phyloP scores from a whole-genome alignment of 1,140 invertebrate species.

The Drepana arcuata region DNA sequence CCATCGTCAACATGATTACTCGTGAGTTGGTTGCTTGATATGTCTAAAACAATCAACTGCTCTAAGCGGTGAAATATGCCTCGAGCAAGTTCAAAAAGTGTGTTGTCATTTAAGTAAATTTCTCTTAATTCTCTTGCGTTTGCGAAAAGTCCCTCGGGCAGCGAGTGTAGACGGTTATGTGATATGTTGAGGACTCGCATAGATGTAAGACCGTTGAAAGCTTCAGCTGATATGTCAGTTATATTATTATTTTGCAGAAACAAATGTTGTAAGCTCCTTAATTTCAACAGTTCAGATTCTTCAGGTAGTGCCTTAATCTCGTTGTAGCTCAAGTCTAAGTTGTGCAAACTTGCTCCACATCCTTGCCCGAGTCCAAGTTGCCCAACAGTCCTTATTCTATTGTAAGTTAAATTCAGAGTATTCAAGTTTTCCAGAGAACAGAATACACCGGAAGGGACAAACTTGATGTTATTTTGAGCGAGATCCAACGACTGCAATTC shows the following conservation, averaged over 20 bases:
- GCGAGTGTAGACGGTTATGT: conserved; percentile 82
- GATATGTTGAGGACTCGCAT: conserved; percentile 88
- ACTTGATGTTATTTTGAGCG: conserved; percentile 85
- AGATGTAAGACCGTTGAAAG: conserved; percentile 81
- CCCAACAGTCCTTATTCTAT: conserved; percentile 81
- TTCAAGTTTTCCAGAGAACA: conserved; percentile 85
- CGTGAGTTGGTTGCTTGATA: conserved; percentile 89
- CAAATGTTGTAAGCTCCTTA: conserved; percentile 83
- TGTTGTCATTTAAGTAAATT: conserved; percentile 87
- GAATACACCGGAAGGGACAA: conserved; percentile 81
- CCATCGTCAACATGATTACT: conserved; percentile 86
- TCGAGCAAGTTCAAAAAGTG: conserved; percentile 82
- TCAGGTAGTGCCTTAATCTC: conserved; percentile 80
- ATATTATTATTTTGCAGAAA: conserved; percentile 88
- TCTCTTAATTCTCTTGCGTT: conserved; percentile 84
- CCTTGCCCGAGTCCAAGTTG: conserved; percentile 79
- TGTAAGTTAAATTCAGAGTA: conserved; percentile 86
- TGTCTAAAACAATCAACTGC: conserved; percentile 87
- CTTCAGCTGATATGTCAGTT: conserved; percentile 82
- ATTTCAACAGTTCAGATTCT: conserved; percentile 79
- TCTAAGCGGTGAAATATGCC: conserved; percentile 88
- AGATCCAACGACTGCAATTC: conserved; percentile 86
- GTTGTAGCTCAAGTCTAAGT: conserved; percentile 86
- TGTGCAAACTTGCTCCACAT: conserved; percentile 75
- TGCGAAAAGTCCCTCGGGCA: conserved; percentile 85